Conservation (phyloP, 2,888 invertebrate genomes). For the Leucoma salicis region DNA sequence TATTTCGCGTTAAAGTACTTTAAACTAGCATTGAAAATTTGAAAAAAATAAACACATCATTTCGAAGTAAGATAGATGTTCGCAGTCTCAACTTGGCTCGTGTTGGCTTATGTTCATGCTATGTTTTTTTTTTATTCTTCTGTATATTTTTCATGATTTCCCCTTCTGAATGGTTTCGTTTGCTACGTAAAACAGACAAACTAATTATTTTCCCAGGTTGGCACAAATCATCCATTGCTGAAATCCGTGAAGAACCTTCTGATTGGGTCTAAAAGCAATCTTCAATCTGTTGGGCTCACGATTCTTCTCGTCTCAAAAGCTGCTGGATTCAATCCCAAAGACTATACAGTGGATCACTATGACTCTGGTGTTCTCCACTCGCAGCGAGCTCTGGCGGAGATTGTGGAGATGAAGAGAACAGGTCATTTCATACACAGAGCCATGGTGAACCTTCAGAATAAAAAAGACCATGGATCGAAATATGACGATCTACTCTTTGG, state of each 20-base stretch:
- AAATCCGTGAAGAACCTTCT: conserved; percentile 71
- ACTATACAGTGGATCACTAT: conserved; percentile 51
- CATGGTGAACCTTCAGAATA: conserved; percentile 66
- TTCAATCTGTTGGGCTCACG: conserved; percentile 69
- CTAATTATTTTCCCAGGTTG: conserved; percentile 48
- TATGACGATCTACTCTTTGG: conserved; percentile 67
- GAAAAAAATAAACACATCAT: no score
- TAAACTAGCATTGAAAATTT: no score
- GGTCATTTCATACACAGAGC: conserved; percentile 72
- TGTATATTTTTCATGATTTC: no score
- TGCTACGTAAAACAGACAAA: no score
- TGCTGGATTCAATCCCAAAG: conserved; percentile 51
- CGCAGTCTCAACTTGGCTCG: no score
- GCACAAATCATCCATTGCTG: conserved; percentile 68
- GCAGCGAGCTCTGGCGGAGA: conserved; percentile 74
- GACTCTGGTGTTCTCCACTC: conserved; percentile 69
- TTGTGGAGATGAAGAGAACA: conserved; percentile 76
- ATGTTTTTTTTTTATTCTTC: no score
- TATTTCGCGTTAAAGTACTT: no score
- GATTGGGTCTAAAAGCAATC: conserved; percentile 70
- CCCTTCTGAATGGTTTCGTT: no score
- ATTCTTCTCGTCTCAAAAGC: conserved; percentile 68
- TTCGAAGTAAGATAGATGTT: no score
- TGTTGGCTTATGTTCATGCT: no score
- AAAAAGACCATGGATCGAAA: conserved; percentile 54